Base-by-base conservation (phyloP, 1,140 invertebrate species). In the Drosophila sechellia region DNA sequence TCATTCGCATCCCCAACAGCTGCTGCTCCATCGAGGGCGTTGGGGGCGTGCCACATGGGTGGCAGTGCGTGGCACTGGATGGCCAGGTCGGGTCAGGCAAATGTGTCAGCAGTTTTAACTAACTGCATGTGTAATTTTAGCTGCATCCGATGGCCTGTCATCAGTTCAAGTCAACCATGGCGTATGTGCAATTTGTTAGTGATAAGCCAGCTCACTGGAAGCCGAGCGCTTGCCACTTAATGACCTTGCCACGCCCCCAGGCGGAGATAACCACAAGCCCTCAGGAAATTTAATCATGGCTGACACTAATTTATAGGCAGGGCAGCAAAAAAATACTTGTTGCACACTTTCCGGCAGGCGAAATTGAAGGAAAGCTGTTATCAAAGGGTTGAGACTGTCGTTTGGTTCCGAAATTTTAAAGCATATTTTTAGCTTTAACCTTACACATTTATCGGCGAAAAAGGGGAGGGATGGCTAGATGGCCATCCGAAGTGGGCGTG, bases 41-140 rank as follows among this genome's bases (percentile, higher is more conserved):
- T 3, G n/a, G n/a, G 48, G 20, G 37, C 37, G 20, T 17, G 54
- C 54, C 55, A 35, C 45, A 40, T 17, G 25, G 56, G 27, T 27
- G 46, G 31, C 15, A 5, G 40, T 39, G 12, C 12, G 37, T 39
- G 37, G 13, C 6, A 17, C 17, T 17, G 17, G 6, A 5, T 6
- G n/a, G 6, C 2, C n/a, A 27, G 40, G 31, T 27, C 37, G 31
- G 64, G 64, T 68, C 64, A 53, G 64, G 64, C 45, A 65, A 76
- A 76, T 66, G 81, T 85, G 77, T 61, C 81, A 84, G 76, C 65
- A 79, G 50, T 55, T 77, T 75, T 60, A 75, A 64, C 66, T 55
- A 59, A 57, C 77, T 70, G 68, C 61, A 57, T 56, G 77, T 65
- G 81, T 80, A 85, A 85, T 85, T 85, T 85, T 77, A 84, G 81